Evolutionary conservation across 2,113 vertebrate genomes (phyloP), one percentile per base, ranked within the genome.

Genomic region (Brachionichthys hirsutus): DNA sequence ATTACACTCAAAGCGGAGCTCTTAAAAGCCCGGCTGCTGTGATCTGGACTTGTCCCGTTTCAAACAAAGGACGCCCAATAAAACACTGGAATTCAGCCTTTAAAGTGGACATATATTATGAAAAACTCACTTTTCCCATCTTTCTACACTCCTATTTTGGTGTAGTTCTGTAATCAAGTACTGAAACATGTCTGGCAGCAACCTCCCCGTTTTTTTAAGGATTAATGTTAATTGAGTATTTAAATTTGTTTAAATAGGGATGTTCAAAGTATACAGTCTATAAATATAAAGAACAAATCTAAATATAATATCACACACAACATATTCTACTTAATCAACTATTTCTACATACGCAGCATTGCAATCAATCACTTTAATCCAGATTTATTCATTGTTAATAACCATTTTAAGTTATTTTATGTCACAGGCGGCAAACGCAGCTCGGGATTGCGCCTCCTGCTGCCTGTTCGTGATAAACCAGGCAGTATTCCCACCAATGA

Each of bases 381-480:
- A 12, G 12, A 12, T 14, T 40, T 30, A 20, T 41, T 47, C 7
- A 18, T 24, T 44, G 14, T 14, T 4, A 43, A 9, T 38, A 3
- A 14, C n/a, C 6, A 4, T 42, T 47, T 8, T 3, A 47, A 8
- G 19, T 20, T 1, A 7, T 13, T 48, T 12, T 13, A 20, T 17
- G 38, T 44, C 47, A 54, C 62, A 36, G 73, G 83, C 75, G 77
- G 77, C 54, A 83, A 85, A 81, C 41, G 16, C 18, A n/a, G 40
- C 12, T 36, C 45, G 6, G 11, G 22, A 11, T 24, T 20, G 11
- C 34, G 1, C 20, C 45, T 54, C 11, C 45, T 36, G 14, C 19
- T 40, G 46, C 30, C 9, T 4, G 4, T 57, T 50, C 19, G 2
- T 19, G 8, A 1, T 12, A 61, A 14, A 57, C 60, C 47, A 35